Conservation (phyloP, 2,797 vertebrate genomes). For the Premnoplex brunnescens region DNA sequence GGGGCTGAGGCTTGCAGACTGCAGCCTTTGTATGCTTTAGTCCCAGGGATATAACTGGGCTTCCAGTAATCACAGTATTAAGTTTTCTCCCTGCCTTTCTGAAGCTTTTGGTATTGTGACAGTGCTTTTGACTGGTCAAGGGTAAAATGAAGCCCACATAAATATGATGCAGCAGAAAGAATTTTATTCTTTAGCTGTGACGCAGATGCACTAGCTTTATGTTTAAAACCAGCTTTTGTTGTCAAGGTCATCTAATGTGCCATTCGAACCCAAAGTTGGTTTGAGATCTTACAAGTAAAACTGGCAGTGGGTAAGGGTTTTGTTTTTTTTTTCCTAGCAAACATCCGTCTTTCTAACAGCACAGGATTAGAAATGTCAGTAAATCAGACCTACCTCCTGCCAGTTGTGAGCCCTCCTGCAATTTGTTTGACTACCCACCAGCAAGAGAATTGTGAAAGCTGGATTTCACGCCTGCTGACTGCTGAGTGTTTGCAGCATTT, state of each 20-base stretch:
- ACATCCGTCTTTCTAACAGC: not conserved
- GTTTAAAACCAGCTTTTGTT: conserved; percentile 40
- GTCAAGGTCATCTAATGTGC: conserved; percentile 21
- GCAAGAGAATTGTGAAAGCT: conserved; percentile 19
- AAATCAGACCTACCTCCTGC: conserved; percentile 35
- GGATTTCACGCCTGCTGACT: not conserved
- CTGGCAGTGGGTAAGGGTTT: not conserved
- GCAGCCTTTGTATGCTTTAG: conserved; percentile 30
- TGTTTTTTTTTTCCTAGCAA: not conserved
- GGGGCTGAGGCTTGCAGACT: conserved; percentile 28
- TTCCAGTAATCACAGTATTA: conserved; percentile 34
- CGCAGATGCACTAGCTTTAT: conserved; percentile 4
- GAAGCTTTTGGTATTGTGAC: conserved; percentile 42
- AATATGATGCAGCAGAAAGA: conserved; percentile 31
- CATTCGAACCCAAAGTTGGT: not conserved
- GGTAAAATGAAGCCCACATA: conserved; percentile 20
- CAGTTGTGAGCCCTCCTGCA: conserved; percentile 3
- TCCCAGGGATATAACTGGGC: conserved; percentile 26
- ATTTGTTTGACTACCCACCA: conserved; percentile 45
- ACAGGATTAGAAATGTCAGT: not conserved
- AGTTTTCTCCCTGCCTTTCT: conserved; percentile 34
- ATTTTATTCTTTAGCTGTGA: conserved; percentile 27
- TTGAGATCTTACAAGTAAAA: not conserved
- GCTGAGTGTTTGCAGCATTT: conserved; percentile 12
- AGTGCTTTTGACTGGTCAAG: conserved; percentile 15